A percentile compares a stretch with the other conserved stretches of the same genome.
Conservation (phyloP, 92 coral and sea anemone genomes). For the Zoanthus sociatus region DNA sequence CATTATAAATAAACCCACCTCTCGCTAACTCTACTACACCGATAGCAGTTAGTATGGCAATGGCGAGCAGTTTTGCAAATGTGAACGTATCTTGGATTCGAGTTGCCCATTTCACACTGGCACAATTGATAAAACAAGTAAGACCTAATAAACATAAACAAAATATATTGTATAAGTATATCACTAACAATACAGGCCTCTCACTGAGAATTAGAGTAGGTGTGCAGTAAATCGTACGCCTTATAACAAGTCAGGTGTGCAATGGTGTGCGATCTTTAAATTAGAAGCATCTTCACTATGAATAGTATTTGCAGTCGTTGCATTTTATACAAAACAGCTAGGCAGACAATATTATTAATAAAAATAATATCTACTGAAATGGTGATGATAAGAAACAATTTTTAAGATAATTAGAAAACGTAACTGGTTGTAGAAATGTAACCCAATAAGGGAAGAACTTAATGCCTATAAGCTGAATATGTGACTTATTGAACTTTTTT, state of each 20-base stretch:
- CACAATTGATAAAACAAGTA: slow-evolving; percentile 92
- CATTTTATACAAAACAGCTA: too few relatives aligned
- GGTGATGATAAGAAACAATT: too few relatives aligned
- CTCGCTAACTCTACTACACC: slow-evolving; percentile 85
- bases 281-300: neutral
- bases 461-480: too few relatives aligned
- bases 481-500: too few relatives aligned
- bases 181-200: neutral
- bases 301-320: neutral
- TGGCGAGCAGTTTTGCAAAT: slow-evolving; percentile 91
- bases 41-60: slow-evolving; percentile 84
- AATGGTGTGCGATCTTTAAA: too few relatives aligned
- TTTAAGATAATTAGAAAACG: too few relatives aligned
- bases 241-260: too few relatives aligned
- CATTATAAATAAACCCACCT: slow-evolving; percentile 61
- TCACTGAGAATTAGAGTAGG: neutral
- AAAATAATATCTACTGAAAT: too few relatives aligned
- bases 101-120: slow-evolving; percentile 93
- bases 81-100: slow-evolving; percentile 95
- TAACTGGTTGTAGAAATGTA: too few relatives aligned
- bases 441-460: too few relatives aligned
- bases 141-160: slow-evolving; percentile 63
- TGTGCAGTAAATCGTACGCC: too few relatives aligned
- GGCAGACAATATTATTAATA: too few relatives aligned
- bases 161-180: neutral